Base-by-base conservation (phyloP, 2,113 vertebrate species). In the Clupea harengus region DNA sequence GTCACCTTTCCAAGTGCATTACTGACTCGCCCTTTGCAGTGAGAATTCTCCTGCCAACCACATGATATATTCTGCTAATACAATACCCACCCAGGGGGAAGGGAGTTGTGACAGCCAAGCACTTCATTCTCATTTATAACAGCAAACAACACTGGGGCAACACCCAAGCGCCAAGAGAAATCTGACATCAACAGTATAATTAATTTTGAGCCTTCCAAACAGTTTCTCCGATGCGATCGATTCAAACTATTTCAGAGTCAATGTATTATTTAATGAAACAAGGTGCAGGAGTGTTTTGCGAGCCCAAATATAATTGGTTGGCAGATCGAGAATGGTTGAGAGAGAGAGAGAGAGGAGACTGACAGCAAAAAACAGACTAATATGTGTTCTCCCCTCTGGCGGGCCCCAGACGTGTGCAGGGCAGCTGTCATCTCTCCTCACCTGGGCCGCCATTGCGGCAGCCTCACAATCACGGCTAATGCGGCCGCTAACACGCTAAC, bases 171-270 rank as follows among this genome's bases (percentile, higher is more conserved):
- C 67, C 67, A 13, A 28, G 28, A 75, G n/a, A 75, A 75, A 75
- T 15, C n/a, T 75, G n/a, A 75, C 67, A 75, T 75, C 67, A 75
- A 75, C 25, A 75, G 67, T 32, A 28, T 75, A 25, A 75, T 75
- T 28, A 11, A 75, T 75, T 75, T 75, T 11, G n/a, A 28, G 67
- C n/a, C 67, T 2, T 39, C 67, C 25, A 75, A 75, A 75, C 10
- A 75, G 8, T 32, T 28, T 75, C 11, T 75, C 25, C 28, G 13
- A 75, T 28, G 10, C 11, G n/a, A 28, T 75, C 67, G n/a, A 75
- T 67, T 75, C 67, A 75, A 75, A 75, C 67, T 75, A 75, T 32
- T 28, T 32, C 25, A 28, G 10, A 75, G 2, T 9, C n/a, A 32
- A 75, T 75, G 67, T 75, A 75, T 28, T 28, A 75, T 75, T 75